Conservation (phyloP, 1,140 invertebrate genomes). For the Archivesica marissinica region DNA sequence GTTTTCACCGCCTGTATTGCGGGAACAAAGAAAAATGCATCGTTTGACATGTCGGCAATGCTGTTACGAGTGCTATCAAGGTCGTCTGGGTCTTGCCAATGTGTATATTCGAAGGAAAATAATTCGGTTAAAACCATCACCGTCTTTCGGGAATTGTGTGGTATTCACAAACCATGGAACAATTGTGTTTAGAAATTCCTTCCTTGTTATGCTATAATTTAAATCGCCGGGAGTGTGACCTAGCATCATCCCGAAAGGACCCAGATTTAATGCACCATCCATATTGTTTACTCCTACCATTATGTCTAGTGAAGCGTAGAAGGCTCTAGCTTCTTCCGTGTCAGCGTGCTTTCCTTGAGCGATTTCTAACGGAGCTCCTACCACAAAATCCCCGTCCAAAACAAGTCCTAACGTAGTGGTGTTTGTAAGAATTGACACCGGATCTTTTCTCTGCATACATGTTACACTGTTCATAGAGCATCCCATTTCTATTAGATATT, state of each 20-base stretch:
- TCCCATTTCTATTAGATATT: not conserved
- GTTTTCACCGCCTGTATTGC: not conserved
- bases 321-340: constrained; percentile 88
- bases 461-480: constrained; percentile 86
- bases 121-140: not conserved
- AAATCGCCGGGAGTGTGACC: not conserved
- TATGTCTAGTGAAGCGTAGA: constrained; percentile 81
- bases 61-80: not conserved
- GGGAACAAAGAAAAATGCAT: constrained; percentile 26
- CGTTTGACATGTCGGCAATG: not conserved
- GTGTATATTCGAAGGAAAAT: constrained; percentile 3
- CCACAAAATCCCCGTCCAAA: constrained; percentile 10
- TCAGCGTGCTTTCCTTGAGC: constrained; percentile 93
- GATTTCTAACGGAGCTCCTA: constrained; percentile 73
- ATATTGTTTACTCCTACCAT: constrained; percentile 86
- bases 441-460: not conserved
- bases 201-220: constrained; percentile 9
- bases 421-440: not conserved
- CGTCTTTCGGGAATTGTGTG: not conserved
- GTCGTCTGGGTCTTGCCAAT: constrained; percentile 24
- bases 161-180: not conserved
- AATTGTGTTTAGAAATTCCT: not conserved
- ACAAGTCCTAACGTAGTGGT: constrained; percentile 85
- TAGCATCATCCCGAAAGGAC: not conserved
- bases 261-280: not conserved